phyloP scores from a whole-genome alignment of 2,113 vertebrate genomes.

The Phalacrocorax carbo region DNA sequence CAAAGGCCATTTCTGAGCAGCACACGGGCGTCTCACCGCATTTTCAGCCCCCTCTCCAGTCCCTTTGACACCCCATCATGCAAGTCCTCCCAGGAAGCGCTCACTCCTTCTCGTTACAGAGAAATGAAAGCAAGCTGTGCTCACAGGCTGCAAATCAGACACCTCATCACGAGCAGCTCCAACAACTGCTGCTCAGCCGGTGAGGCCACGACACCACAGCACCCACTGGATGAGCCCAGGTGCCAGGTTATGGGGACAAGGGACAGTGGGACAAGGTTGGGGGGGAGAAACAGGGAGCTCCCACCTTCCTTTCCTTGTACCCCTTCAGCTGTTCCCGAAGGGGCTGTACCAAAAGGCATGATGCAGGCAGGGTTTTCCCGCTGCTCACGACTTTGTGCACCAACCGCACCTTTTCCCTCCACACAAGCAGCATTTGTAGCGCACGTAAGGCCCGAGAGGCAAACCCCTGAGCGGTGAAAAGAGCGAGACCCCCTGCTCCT shows the following conservation, averaged over 20 bases:
- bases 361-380: neutral
- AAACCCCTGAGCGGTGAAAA: neutral
- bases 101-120: fast-evolving
- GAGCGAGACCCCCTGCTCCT: neutral
- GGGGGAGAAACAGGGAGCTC: neutral
- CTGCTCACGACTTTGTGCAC: neutral
- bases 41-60: neutral
- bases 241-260: fast-evolving
- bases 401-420: neutral
- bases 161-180: neutral
- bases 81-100: neutral
- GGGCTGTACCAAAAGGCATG: neutral
- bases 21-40: neutral
- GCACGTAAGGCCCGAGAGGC: neutral
- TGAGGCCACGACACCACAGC: neutral
- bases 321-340: neutral
- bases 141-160: neutral
- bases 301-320: neutral
- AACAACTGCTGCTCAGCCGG: neutral
- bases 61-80: neutral
- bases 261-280: neutral
- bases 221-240: neutral
- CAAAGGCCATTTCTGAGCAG: neutral
- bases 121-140: neutral
- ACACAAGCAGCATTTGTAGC: neutral